These are phyloP conservation scores for Ctenopoma kingsleyae DNA, from an alignment of 2,797 vertebrate genomes.

Conservation along the genomic window DNA sequence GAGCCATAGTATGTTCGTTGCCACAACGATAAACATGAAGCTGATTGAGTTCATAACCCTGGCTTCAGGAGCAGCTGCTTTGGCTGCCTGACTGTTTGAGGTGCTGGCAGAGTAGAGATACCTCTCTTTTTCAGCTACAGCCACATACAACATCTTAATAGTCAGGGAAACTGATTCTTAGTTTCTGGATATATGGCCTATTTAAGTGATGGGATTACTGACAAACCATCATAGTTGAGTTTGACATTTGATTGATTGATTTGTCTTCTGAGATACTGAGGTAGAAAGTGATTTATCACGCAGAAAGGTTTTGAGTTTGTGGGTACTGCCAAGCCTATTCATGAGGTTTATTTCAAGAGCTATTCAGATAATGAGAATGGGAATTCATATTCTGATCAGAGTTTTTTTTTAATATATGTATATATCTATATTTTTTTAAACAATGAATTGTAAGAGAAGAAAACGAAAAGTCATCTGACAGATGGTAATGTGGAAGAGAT, in stretches of 20 bases:
- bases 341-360: conserved; percentile 6
- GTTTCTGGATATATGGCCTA: conserved; percentile 11
- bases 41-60: conserved; percentile 84
- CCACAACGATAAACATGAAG: conserved; percentile 74
- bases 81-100: conserved; percentile 52
- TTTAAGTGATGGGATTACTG: conserved; percentile 32
- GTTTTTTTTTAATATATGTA: neutral
- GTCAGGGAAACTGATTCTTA: conserved; percentile 19
- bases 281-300: conserved; percentile 5
- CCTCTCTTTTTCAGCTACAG: conserved; percentile 47
- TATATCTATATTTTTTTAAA: neutral
- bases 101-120: conserved; percentile 53
- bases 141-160: conserved; percentile 45
- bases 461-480: conserved; percentile 29
- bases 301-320: conserved; percentile 4
- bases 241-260: conserved; percentile 2
- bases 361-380: conserved; percentile 3
- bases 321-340: neutral
- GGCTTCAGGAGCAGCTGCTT: conserved; percentile 59
- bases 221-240: conserved; percentile 5
- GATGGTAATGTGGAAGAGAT: conserved; percentile 25
- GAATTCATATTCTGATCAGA: conserved; percentile 6
- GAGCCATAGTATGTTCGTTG: conserved; percentile 56
- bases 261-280: neutral
- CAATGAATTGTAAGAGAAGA: neutral